Evolutionary conservation across 2,888 invertebrate species (phyloP).

Genomic region (Chloromyia formosa): DNA sequence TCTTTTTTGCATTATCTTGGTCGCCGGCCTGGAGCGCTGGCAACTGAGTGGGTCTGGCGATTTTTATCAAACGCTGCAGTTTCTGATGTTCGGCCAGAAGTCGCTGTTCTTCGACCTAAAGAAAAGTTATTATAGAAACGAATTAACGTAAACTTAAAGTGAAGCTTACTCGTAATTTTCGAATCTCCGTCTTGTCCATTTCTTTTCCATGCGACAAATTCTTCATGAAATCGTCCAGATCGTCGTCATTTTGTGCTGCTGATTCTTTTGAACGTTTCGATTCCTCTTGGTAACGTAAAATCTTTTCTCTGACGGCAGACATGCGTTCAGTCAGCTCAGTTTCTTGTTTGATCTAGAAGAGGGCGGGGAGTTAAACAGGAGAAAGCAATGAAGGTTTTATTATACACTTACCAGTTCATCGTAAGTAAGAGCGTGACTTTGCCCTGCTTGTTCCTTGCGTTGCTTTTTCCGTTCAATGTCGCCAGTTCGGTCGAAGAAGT

Average conservation of each 20-base stretch:
- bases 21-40: conserved; percentile 65
- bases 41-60: conserved; percentile 75
- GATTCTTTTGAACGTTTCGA: conserved; percentile 60
- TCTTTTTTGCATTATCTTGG: conserved; percentile 52
- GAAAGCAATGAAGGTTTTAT: too few relatives aligned
- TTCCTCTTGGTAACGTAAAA: conserved; percentile 63
- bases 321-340: conserved; percentile 69
- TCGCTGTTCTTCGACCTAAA: conserved; percentile 72
- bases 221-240: conserved; percentile 86
- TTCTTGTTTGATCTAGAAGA: conserved; percentile 57
- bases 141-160: neutral
- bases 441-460: conserved; percentile 65
- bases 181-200: conserved; percentile 73
- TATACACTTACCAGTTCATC: conserved; percentile 72
- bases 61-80: conserved; percentile 75
- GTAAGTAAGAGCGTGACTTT: conserved; percentile 67
- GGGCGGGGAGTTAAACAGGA: too few relatives aligned
- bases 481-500: conserved; percentile 94
- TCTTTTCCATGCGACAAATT: conserved; percentile 69
- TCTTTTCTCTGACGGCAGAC: conserved; percentile 68
- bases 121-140: neutral
- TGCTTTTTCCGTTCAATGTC: conserved; percentile 87
- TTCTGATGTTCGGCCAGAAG: conserved; percentile 75
- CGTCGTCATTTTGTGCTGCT: conserved; percentile 69
- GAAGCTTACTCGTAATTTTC: conserved; percentile 65